Conservation (phyloP, 2,113 vertebrate genomes). For the zebrafish (Danio rerio) region DNA sequence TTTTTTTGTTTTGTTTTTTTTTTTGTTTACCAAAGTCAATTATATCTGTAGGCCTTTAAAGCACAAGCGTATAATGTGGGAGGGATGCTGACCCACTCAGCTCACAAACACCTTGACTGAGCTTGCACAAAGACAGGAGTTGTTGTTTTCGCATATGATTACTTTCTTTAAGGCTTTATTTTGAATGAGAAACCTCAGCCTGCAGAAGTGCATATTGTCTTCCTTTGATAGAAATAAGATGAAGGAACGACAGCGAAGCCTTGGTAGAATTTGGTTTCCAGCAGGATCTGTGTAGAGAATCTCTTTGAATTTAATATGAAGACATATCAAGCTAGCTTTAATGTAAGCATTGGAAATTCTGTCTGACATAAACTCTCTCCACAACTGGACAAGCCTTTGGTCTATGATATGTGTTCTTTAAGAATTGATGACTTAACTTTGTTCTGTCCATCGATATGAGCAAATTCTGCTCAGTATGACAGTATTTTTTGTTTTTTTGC, state of each 20-base stretch:
- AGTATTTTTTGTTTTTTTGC: no score
- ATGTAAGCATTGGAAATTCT: slow-evolving; percentile 6
- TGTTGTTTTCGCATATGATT: slow-evolving; percentile 1
- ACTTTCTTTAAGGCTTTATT: neutral
- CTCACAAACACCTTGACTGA: slow-evolving; percentile 6
- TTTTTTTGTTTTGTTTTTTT: neutral
- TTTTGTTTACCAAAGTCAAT: slow-evolving; percentile 9
- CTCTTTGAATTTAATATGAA: slow-evolving; percentile 13
- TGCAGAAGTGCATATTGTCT: neutral
- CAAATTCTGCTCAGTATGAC: neutral
- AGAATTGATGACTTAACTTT: neutral
- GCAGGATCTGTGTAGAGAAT: neutral
- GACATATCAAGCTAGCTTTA: slow-evolving; percentile 15
- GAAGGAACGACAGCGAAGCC: neutral
- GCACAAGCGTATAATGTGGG: neutral
- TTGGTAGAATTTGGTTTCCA: neutral
- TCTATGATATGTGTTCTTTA: neutral
- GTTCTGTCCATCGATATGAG: neutral
- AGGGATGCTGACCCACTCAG: neutral
- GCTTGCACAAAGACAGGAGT: neutral
- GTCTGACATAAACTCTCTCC: neutral
- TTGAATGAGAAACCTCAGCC: neutral
- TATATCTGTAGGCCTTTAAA: slow-evolving; percentile 29
- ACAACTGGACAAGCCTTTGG: neutral
- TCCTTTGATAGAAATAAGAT: slow-evolving; percentile 7